phyloP scores from a whole-genome alignment of 2,888 invertebrate species.

The Euplagia quadripunctaria region DNA sequence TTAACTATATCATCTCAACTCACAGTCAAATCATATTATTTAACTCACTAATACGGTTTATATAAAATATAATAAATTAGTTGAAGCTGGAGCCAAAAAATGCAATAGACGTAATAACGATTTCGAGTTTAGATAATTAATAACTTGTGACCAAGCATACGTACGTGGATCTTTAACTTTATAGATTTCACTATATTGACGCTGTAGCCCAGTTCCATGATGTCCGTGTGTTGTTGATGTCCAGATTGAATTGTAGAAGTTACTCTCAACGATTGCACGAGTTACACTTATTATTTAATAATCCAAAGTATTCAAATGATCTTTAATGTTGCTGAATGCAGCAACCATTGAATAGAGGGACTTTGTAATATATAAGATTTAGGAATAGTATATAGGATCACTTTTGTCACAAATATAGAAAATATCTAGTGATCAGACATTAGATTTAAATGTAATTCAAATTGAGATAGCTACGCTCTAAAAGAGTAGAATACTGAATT shows the following conservation, averaged over 20 bases:
- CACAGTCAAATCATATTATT: neutral
- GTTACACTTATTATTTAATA: neutral
- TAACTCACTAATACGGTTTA: neutral
- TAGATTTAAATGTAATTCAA: neutral
- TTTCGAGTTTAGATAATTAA: slow-evolving; percentile 1
- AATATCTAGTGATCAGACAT: neutral
- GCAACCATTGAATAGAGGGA: neutral
- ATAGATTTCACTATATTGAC: neutral
- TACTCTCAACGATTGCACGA: neutral
- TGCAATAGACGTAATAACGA: slow-evolving; percentile 5
- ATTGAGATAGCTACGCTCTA: neutral
- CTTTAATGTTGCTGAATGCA: neutral
- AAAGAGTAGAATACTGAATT: neutral
- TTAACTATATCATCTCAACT: neutral
- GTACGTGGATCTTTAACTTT: neutral
- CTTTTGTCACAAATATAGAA: neutral
- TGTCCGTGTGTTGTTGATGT: neutral
- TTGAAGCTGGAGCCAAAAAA: slow-evolving; percentile 5
- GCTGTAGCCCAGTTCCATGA: neutral
- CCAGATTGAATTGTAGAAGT: slow-evolving; percentile 1
- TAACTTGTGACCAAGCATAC: neutral
- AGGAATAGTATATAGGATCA: neutral
- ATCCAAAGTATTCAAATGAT: neutral
- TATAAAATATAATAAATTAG: no score
- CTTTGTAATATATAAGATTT: neutral